Base-by-base conservation (phyloP, 2,888 invertebrate species). In the Taenaris catops region DNA sequence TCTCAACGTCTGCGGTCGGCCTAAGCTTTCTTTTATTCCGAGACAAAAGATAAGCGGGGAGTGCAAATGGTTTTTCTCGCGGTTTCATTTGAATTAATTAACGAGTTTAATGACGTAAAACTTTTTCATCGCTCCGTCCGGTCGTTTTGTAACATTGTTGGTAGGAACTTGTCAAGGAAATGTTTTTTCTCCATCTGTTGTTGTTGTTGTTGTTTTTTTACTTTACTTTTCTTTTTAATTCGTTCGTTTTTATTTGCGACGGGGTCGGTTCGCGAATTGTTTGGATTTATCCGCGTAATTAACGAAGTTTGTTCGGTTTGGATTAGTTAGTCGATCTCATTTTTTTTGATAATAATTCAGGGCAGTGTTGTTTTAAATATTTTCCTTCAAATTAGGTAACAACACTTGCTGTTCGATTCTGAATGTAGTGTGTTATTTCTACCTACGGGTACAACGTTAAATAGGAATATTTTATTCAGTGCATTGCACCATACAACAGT, bases 31-130 rank as follows among this genome's bases (percentile, higher is more conserved):
- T 71, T 76, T 69, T 65, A 64, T 61, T 62, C 57, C 52, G 59
- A 60, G 63, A 71, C 63, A 70, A 69, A 66, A 67, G 63, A 61
- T 65, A 68, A 61, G 63, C 63, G 61, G 65, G 66, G 68, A 74
- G 79, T 74, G 75, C 73, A 78, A 84, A 83, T 81, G 74, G n/a
- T 71, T 80, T 49, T 75, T 72, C 74, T 68, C 75, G 81, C 74
- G 73, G 81, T 78, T 80, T 78, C 74, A 75, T 86, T 86, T 81
- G 86, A 84, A 84, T 86, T 86, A 86, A 86, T 86, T 86, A 86
- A 81, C 67, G 75, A 66, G 70, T 75, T 75, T 86, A 84, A 86
- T 86, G 83, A 83, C 67, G 68, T 64, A 68, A 58, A 79, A 84
- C 73, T 83, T 84, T 79, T 78, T 78, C 71, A 70, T 71, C 71